Base-by-base conservation (phyloP, 1,140 invertebrate species). In the Ptiloglossa arizonensis region DNA sequence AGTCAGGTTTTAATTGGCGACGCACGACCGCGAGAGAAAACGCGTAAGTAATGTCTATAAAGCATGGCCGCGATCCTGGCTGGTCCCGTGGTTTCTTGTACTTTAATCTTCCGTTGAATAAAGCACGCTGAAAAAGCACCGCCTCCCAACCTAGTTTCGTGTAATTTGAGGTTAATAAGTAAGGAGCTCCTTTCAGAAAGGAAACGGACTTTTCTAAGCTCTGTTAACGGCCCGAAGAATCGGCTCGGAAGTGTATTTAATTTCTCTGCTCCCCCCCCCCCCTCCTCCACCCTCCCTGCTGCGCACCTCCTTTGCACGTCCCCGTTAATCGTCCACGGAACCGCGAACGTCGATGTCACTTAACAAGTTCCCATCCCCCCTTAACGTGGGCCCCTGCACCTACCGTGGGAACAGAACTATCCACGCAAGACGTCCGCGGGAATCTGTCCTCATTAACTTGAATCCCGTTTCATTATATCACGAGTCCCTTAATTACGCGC, bases 1-100 rank as follows among this genome's bases (percentile, higher is more conserved):
- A 68, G 69, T 50, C 48, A 62, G 74, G 50, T 66, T 60, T 78
- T 82, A 83, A 83, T 83, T 78, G 68, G 68, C 67, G 81, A 63
- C 50, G 29, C 68, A 24, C 57, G 68, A 32, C 19, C 60, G 54
- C 72, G 44, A 54, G 56, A 71, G 73, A 54, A 60, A 38, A 48
- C 75, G 57, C 67, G 67, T 77, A 76, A 76, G 73, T 74, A 56
- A 73, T n/a, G 63, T 35, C 17, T 66, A n/a, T n/a, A 67, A 67
- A 24, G 41, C 62, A 38, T 32, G 29, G 15, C 29, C 9, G 32
- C 32, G 57, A 52, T 56, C 52, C 54, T 15, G 29, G 17, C 19
- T 8, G 11, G 9, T 17, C 1, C 35, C 35, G 22, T 2, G 29
- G n/a, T 68, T 76, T 56, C 73, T 76, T 76, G 73, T 76, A 76